Percentiles rank a stretch among this genome's conserved stretches.
phyloP scores from a whole-genome alignment of 2,797 vertebrate species.

The Schizopygopsis pylzovi region DNA sequence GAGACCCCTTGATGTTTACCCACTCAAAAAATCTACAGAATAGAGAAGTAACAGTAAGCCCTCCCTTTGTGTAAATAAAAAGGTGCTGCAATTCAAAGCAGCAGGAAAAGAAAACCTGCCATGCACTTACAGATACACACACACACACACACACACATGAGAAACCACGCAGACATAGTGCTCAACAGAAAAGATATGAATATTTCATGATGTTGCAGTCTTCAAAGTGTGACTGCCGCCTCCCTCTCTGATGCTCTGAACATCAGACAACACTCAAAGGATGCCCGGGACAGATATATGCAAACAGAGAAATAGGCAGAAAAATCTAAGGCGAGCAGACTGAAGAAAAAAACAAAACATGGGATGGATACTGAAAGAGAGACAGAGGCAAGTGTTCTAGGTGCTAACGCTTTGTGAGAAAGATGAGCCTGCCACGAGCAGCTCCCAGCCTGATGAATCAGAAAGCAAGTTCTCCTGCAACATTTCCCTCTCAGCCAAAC shows the following conservation, averaged over 20 bases:
- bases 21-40: slow-evolving; percentile 11
- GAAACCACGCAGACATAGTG: slow-evolving; percentile 35
- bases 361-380: slow-evolving; percentile 11
- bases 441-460: slow-evolving; percentile 48
- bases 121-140: slow-evolving; percentile 24
- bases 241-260: slow-evolving; percentile 42
- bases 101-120: slow-evolving; percentile 21
- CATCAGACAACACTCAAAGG: slow-evolving; percentile 51
- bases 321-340: slow-evolving; percentile 31
- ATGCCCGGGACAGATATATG: slow-evolving; percentile 49
- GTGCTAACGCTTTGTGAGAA: slow-evolving; percentile 55
- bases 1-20: slow-evolving; percentile 1
- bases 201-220: slow-evolving; percentile 71
- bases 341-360: background rate
- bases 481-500: slow-evolving; percentile 40
- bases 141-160: slow-evolving; percentile 28
- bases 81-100: slow-evolving; percentile 8
- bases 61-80: slow-evolving; percentile 18
- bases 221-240: slow-evolving; percentile 63
- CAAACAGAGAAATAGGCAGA: background rate
- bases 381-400: slow-evolving; percentile 44
- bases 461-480: slow-evolving; percentile 37
- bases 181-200: slow-evolving; percentile 66
- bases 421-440: slow-evolving; percentile 55
- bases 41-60: background rate